Percentiles rank a stretch among this genome's conserved stretches.
Evolutionary conservation across 2,888 invertebrate species (phyloP).

Genomic region (Unio pictorum): DNA sequence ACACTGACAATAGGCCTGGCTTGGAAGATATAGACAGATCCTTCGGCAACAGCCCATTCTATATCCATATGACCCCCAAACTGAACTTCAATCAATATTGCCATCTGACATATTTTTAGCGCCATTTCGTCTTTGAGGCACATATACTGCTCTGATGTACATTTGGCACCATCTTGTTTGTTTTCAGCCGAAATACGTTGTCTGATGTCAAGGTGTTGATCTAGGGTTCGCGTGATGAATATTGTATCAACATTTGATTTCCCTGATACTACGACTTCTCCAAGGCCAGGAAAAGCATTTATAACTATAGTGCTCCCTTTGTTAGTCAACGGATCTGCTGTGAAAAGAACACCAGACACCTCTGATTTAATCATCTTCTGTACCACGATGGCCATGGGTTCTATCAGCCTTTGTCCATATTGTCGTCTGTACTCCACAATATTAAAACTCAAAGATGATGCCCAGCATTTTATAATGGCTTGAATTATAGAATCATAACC

Average conservation of each 20-base stretch:
- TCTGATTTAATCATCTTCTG: constrained; percentile 13
- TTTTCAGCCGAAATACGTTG: no score
- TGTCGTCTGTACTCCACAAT: constrained; percentile 7
- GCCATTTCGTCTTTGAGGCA: no score
- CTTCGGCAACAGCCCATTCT: constrained; percentile 9
- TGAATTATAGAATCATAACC: neutral
- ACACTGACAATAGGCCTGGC: constrained; percentile 6
- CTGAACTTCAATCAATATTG: no score
- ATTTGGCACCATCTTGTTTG: no score
- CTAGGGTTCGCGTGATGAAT: neutral
- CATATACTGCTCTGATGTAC: no score
- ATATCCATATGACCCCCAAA: constrained; percentile 3
- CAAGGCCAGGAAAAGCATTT: constrained; percentile 8
- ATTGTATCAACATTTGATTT: constrained; percentile 2
- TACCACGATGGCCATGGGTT: constrained; percentile 7
- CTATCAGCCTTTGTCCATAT: constrained; percentile 8
- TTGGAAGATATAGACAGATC: constrained; percentile 7
- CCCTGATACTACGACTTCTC: constrained; percentile 11
- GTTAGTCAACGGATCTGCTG: constrained; percentile 8
- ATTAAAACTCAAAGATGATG: constrained; percentile 2
- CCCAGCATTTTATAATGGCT: constrained; percentile 4
- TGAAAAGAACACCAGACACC: constrained; percentile 12
- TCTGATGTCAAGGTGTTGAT: no score
- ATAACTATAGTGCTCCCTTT: constrained; percentile 6
- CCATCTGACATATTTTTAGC: no score